Evolutionary conservation across 1,140 invertebrate genomes (phyloP), one percentile per base, ranked within the genome.

Genomic region (Copidosoma floridanum): DNA sequence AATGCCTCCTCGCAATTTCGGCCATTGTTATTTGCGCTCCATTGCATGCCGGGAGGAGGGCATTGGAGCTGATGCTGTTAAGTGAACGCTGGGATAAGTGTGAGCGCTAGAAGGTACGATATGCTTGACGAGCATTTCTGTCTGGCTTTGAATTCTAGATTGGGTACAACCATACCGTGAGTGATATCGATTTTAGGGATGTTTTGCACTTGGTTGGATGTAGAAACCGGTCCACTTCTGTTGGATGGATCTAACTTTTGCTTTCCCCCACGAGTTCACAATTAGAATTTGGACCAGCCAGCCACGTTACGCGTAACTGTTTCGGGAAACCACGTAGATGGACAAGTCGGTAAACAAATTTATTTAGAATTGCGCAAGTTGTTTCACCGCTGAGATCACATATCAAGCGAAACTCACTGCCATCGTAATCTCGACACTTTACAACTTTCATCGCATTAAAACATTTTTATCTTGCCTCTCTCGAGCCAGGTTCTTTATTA

Each of bases 11-110:
- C 35, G 14, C 18, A 11, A 37, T 50, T 26, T 32, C 53, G 35
- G 16, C 53, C 18, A 44, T 55, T 55, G 53, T 55, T 44, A 44
- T 44, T 55, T 23, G 29, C 40, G 27, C 21, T 14, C 21, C 41
- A 56, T 56, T 24, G 21, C 53, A 5, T 29, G 41, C 40, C 21
- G 29, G 2, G 47, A 20, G 18, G 29, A 20, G 29, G 16, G 14
- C 7, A 4, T 20, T 32, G 27, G 38, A 5, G n/a, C 16, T 5
- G 10, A n/a, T n/a, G n/a, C n/a, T n/a, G n/a, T n/a, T n/a, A n/a
- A n/a, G n/a, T n/a, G n/a, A n/a, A n/a, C n/a, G n/a, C n/a, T n/a
- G n/a, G n/a, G n/a, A n/a, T n/a, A n/a, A n/a, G n/a, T n/a, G n/a
- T n/a, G n/a, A n/a, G n/a, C n/a, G n/a, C n/a, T n/a, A n/a, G n/a